phyloP scores from a whole-genome alignment of 1,140 invertebrate genomes.

The Danaus plexippus region DNA sequence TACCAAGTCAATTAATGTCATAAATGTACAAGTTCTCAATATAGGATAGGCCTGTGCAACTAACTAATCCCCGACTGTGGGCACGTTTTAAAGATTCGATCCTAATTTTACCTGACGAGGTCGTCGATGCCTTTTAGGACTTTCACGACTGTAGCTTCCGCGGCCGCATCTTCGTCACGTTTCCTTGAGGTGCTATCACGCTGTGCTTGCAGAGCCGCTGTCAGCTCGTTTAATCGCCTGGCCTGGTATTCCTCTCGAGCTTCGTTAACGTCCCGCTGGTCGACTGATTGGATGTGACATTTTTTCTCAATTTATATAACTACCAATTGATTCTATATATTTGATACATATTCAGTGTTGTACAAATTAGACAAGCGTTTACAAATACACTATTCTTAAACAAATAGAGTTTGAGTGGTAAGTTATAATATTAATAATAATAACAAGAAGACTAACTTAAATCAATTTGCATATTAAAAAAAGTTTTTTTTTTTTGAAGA shows the following conservation, averaged over 20 bases:
- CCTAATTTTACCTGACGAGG: conserved; percentile 35
- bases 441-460: no score
- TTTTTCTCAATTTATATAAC: no score
- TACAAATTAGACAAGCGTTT: no score
- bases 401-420: no score
- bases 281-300: conserved; percentile 36
- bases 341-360: no score
- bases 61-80: background rate
- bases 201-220: conserved; percentile 23
- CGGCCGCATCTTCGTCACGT: conserved; percentile 28
- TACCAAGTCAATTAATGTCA: conserved; percentile 33
- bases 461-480: no score
- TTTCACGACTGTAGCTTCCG: conserved; percentile 40
- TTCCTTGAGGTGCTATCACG: conserved; percentile 19
- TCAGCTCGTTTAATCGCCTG: conserved; percentile 26
- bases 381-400: no score
- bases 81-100: no score
- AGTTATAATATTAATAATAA: no score
- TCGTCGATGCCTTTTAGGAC: conserved; percentile 55
- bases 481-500: no score
- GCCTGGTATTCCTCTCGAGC: conserved; percentile 39
- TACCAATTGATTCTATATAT: no score
- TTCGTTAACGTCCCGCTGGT: conserved; percentile 56
- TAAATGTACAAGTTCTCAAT: background rate
- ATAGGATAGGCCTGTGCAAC: background rate